Conservation (phyloP, 37 sponge, comb jelly and placozoan genomes). For the Agelas oroides region DNA sequence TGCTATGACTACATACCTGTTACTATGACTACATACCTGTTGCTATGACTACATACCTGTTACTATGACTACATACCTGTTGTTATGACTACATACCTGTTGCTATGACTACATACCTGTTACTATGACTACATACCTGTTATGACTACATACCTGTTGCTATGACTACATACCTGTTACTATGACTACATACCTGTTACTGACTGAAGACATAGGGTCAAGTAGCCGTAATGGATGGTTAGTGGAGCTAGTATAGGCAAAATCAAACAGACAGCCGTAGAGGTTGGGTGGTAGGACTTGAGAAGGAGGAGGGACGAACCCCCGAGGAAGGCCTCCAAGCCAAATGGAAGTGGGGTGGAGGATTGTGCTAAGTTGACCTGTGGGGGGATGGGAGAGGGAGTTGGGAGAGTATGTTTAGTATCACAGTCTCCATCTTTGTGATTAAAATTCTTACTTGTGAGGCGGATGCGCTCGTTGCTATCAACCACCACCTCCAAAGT, state of each 20-base stretch:
- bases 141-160: no score
- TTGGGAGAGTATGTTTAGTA: background rate
- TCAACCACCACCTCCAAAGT: constrained; percentile 27
- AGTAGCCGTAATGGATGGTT: background rate
- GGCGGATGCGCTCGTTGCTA: background rate
- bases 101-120: no score
- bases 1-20: no score
- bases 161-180: no score
- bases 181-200: constrained; percentile 30
- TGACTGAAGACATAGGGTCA: background rate
- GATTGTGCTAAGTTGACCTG: background rate
- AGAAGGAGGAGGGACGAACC: background rate
- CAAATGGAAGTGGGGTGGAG: constrained; percentile 21
- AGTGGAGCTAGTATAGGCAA: constrained; percentile 15
- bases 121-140: no score
- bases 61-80: no score
- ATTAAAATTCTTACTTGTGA: background rate
- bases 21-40: no score
- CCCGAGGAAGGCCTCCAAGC: constrained; percentile 49
- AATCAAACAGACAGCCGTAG: constrained; percentile 50
- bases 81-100: no score
- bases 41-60: no score
- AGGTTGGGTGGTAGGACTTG: background rate
- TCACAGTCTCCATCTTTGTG: no score
- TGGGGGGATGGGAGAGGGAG: background rate